Percentiles rank a stretch among this genome's conserved stretches.
These are phyloP conservation scores for Noctuana brunneofusca DNA, from an alignment of 2,888 invertebrate species.

Conservation along the genomic window DNA sequence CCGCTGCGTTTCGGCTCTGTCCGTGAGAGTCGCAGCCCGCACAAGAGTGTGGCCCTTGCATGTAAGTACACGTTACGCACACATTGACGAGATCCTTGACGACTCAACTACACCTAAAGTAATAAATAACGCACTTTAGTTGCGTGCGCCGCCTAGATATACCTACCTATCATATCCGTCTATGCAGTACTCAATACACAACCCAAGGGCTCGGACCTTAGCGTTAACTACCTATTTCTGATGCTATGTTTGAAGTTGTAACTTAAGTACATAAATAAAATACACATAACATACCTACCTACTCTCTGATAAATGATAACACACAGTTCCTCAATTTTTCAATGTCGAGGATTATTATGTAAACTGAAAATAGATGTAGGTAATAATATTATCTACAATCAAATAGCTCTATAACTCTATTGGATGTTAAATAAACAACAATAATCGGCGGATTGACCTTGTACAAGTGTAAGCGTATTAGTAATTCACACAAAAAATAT, in stretches of 20 bases:
- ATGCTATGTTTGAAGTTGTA: neutral
- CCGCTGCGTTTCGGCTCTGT: conserved; percentile 68
- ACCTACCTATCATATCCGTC: conserved; percentile 18
- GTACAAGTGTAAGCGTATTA: conserved; percentile 38
- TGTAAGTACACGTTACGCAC: conserved; percentile 41
- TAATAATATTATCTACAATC: neutral
- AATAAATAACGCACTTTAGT: conserved; percentile 63
- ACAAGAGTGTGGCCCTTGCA: conserved; percentile 41
- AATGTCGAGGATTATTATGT: conserved; percentile 14
- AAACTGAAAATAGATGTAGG: conserved; percentile 7
- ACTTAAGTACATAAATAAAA: neutral
- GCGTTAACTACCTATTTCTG: neutral
- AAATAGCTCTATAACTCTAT: conserved; percentile 3
- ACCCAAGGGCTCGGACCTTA: conserved; percentile 5
- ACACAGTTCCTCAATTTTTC: conserved; percentile 5
- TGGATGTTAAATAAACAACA: conserved; percentile 26
- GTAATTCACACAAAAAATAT: conserved; percentile 46
- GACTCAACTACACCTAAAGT: conserved; percentile 52
- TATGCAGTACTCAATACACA: conserved; percentile 19
- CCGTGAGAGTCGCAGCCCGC: conserved; percentile 53
- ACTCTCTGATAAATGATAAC: neutral
- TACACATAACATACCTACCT: conserved; percentile 5
- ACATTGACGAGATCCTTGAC: conserved; percentile 57
- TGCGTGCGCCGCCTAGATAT: conserved; percentile 59
- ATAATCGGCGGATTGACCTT: conserved; percentile 35